Percentiles rank a stretch among this genome's conserved stretches.
phyloP scores from a whole-genome alignment of 2,797 vertebrate genomes.

The Phataginus tetradactyla region DNA sequence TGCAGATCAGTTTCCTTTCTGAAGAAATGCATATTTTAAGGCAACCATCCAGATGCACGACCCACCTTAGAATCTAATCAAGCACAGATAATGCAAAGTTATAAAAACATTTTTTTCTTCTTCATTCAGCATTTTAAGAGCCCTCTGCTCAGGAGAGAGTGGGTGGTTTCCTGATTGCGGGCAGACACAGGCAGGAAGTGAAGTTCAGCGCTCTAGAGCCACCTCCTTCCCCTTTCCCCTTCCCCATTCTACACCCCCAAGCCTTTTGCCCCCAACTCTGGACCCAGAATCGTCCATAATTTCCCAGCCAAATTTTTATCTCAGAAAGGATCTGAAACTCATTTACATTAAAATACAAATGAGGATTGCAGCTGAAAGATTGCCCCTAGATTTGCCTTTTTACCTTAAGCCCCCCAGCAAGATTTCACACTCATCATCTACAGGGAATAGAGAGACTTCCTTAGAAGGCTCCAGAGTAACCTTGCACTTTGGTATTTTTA shows the following conservation, averaged over 20 bases:
- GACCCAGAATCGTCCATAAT: neutral
- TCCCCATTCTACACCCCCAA: constrained; percentile 45
- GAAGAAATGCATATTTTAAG: neutral
- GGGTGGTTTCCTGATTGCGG: neutral
- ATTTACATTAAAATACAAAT: constrained; percentile 73
- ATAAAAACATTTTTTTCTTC: neutral
- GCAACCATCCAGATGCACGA: neutral
- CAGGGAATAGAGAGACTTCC: neutral
- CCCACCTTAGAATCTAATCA: neutral
- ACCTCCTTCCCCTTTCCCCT: constrained; percentile 62
- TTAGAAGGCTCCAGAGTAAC: neutral
- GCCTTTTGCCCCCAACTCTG: neutral
- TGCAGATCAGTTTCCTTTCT: neutral
- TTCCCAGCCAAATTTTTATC: constrained; percentile 52
- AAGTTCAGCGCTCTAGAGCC: neutral
- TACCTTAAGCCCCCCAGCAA: neutral
- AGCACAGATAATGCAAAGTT: neutral
- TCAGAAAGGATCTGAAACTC: constrained; percentile 78
- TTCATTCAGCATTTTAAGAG: neutral
- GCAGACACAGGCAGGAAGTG: constrained; percentile 17
- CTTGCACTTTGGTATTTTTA: neutral
- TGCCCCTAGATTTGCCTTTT: neutral
- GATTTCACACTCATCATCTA: neutral
- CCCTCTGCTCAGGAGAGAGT: neutral
- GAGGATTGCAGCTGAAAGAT: neutral